Percentiles rank a stretch among this genome's conserved stretches.
Evolutionary conservation across 2,113 vertebrate genomes (phyloP).

Genomic region (Gobiocypris rarus): DNA sequence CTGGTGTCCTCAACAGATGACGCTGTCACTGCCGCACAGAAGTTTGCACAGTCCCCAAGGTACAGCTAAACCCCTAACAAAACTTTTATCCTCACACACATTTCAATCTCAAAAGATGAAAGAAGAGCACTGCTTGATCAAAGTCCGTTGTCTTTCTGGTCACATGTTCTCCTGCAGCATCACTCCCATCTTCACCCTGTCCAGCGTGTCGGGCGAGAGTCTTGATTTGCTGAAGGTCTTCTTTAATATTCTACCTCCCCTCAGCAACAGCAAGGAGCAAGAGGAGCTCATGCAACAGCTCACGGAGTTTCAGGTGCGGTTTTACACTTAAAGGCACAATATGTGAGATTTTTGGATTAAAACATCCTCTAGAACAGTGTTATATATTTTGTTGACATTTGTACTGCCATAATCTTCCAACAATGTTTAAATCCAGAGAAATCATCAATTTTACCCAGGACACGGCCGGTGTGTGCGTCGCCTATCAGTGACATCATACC

Average conservation of each 20-base stretch:
- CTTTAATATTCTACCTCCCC: conserved; percentile 95
- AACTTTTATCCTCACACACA: no score
- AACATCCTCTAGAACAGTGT: no score
- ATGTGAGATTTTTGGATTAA: no score
- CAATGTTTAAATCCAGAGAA: no score
- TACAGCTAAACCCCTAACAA: conserved; percentile 56
- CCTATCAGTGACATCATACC: no score
- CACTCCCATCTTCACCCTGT: conserved; percentile 95
- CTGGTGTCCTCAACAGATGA: conserved; percentile 86
- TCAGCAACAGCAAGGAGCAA: conserved; percentile 97
- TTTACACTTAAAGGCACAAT: no score
- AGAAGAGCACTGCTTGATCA: neutral
- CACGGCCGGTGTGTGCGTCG: no score
- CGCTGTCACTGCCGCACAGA: conserved; percentile 95
- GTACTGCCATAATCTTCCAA: no score
- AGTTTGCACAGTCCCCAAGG: conserved; percentile 95
- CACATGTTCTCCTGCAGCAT: conserved; percentile 74
- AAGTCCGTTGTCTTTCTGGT: neutral
- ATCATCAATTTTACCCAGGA: no score
- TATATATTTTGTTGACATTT: no score
- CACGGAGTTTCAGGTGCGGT: conserved; percentile 91
- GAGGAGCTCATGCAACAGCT: conserved; percentile 98
- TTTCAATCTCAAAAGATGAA: no score
- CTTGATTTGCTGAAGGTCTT: conserved; percentile 95
- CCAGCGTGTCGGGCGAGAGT: conserved; percentile 94